A percentile compares a stretch with the other conserved stretches of the same genome.
Evolutionary conservation across 2,888 invertebrate genomes (phyloP).

Genomic region (Sepioteuthis lessoniana): DNA sequence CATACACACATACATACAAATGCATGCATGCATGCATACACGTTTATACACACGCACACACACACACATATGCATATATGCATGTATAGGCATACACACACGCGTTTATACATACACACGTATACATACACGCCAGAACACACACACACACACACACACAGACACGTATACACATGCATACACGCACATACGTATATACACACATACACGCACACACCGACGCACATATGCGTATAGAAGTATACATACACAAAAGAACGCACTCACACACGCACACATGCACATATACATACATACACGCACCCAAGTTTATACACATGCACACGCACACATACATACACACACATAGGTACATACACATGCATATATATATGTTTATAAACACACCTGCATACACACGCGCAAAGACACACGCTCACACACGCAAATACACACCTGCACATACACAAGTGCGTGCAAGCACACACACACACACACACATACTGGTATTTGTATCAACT

Average conservation of each 20-base stretch:
- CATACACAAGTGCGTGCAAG: background rate
- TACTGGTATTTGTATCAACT: background rate
- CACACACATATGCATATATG: no score
- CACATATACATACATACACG: background rate
- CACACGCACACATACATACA: conserved; percentile 35
- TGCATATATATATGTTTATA: no score
- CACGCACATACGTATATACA: background rate
- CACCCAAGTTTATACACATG: conserved; percentile 11
- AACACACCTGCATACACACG: no score
- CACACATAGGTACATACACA: background rate
- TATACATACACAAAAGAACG: conserved; percentile 38
- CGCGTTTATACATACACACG: background rate
- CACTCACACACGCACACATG: background rate
- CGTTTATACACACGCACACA: background rate
- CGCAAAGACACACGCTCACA: background rate
- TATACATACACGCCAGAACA: no score
- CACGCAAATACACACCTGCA: conserved; percentile 1
- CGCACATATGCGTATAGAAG: no score
- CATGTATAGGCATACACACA: background rate
- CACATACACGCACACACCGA: no score
- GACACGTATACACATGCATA: no score
- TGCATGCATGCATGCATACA: background rate
- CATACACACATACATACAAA: conserved; percentile 36
- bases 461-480: background rate
- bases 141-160: conserved; percentile 44